A percentile compares a stretch with the other conserved stretches of the same genome.
phyloP scores from a whole-genome alignment of 2,888 invertebrate genomes.

The Zygaena filipendulae region DNA sequence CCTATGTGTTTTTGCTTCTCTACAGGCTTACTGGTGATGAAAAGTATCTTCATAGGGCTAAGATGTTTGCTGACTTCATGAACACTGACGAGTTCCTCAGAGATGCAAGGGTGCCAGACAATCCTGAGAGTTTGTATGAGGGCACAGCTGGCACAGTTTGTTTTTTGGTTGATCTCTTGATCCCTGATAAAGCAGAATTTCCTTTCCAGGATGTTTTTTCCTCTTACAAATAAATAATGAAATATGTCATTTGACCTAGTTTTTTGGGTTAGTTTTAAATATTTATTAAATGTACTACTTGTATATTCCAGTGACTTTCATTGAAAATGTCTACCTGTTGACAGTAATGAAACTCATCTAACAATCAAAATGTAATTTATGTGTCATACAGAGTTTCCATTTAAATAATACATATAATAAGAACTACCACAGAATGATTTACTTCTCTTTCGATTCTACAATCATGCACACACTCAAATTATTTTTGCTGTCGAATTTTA shows the following conservation, averaged over 20 bases:
- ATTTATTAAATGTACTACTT: conserved; percentile 20
- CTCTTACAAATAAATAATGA: conserved; percentile 18
- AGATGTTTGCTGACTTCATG: conserved; percentile 81
- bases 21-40: conserved; percentile 78
- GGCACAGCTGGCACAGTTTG: conserved; percentile 89
- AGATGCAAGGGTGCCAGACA: conserved; percentile 80
- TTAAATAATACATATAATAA: too few species aligned
- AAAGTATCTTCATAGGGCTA: conserved; percentile 79
- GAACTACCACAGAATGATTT: too few species aligned
- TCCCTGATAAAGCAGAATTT: conserved; percentile 80
- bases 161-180: conserved; percentile 79
- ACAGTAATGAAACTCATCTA: conserved; percentile 29
- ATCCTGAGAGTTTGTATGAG: conserved; percentile 86
- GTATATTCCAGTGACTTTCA: conserved; percentile 9
- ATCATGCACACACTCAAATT: too few species aligned
- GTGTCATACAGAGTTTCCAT: too few species aligned
- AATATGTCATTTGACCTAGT: conserved; percentile 1
- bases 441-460: too few species aligned
- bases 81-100: conserved; percentile 71
- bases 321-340: conserved; percentile 25
- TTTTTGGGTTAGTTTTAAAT: conserved; percentile 9
- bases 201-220: conserved; percentile 83
- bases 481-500: not conserved
- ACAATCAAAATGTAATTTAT: conserved; percentile 26
- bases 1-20: conserved; percentile 81